phyloP scores from a whole-genome alignment of 2,797 vertebrate genomes.

The Acipenser transmontanus region DNA sequence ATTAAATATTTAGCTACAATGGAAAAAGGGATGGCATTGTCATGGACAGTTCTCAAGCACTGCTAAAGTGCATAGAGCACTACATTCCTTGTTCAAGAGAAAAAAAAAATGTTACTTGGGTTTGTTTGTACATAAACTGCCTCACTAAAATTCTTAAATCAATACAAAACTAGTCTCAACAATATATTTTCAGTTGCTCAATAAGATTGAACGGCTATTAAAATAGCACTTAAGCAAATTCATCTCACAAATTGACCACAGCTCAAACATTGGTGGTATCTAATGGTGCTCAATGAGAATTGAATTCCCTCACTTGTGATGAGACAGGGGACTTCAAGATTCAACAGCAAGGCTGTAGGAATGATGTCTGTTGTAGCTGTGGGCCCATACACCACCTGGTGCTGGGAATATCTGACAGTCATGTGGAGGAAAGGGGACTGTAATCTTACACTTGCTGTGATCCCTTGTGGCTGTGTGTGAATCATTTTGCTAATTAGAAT shows the following conservation, averaged over 20 bases:
- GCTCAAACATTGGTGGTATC: neutral
- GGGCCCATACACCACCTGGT: neutral
- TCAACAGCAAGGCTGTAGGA: neutral
- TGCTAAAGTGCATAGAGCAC: too few species aligned
- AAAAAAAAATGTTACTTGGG: neutral
- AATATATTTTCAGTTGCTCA: neutral
- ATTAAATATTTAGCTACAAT: too few species aligned
- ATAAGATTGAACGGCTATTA: neutral
- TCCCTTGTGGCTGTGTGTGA: neutral
- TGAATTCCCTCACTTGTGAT: neutral
- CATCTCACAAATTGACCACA: neutral
- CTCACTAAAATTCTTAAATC: neutral
- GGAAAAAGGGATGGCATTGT: too few species aligned
- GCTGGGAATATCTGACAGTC: neutral
- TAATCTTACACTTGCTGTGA: neutral
- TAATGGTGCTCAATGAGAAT: neutral
- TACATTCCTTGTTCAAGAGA: too few species aligned
- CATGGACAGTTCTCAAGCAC: too few species aligned
- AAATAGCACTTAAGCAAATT: slow-evolving; percentile 1
- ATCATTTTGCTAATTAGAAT: neutral
- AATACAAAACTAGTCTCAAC: neutral
- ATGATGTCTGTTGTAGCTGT: neutral
- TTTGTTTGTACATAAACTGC: neutral
- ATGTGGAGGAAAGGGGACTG: too few species aligned
- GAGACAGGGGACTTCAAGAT: neutral